Conservation (phyloP, 2,113 vertebrate genomes). For the Columbina picui region DNA sequence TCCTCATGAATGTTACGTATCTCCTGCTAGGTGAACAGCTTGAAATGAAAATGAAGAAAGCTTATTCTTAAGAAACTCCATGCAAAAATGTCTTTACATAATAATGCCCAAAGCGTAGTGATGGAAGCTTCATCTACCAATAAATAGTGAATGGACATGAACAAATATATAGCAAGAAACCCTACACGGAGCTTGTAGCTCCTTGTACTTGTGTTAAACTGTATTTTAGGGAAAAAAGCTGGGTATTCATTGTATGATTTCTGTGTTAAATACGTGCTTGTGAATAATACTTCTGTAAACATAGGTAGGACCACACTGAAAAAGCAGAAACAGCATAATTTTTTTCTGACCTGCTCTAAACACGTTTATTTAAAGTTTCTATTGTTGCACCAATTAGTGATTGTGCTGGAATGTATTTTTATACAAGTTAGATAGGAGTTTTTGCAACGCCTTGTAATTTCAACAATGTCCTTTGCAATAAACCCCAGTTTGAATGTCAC, state of each 20-base stretch:
- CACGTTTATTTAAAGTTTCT: background rate
- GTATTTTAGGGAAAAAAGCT: background rate
- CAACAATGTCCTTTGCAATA: background rate
- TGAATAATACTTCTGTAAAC: background rate
- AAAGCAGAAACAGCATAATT: background rate
- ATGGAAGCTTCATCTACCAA: background rate
- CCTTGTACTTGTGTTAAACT: background rate
- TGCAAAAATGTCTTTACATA: background rate
- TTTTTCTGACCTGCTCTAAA: background rate
- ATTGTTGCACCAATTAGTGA: background rate
- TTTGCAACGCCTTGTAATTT: background rate
- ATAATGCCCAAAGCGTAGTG: background rate
- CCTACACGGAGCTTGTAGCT: background rate
- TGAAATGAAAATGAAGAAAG: background rate
- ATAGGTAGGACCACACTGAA: background rate
- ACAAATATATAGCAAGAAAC: background rate
- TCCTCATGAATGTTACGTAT: fast-evolving
- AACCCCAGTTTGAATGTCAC: background rate
- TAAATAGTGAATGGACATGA: background rate
- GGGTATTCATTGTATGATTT: background rate
- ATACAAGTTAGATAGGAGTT: background rate
- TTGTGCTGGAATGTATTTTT: background rate
- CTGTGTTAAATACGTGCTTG: background rate
- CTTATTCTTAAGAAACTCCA: background rate
- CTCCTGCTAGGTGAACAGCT: background rate